Percentiles rank a stretch among this genome's conserved stretches.
phyloP scores from a whole-genome alignment of 2,888 invertebrate genomes.

The Bhutanitis thaidina region DNA sequence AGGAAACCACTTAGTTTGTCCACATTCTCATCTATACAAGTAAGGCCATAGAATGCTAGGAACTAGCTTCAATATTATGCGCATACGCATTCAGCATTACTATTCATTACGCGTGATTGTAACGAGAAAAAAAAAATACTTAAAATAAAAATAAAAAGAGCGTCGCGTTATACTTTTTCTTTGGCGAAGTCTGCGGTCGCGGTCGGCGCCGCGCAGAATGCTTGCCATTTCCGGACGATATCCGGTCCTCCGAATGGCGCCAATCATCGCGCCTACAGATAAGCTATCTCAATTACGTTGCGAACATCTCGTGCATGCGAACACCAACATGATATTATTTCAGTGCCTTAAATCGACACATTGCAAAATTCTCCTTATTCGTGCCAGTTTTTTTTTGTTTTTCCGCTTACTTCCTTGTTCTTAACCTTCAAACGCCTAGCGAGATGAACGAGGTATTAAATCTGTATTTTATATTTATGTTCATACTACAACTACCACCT shows the following conservation, averaged over 20 bases:
- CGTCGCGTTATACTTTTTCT: constrained; percentile 33
- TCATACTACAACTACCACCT: background rate
- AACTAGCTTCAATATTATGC: constrained; percentile 1
- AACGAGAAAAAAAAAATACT: constrained; percentile 23
- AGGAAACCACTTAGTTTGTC: constrained; percentile 12
- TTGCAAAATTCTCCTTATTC: constrained; percentile 32
- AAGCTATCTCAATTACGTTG: constrained; percentile 39
- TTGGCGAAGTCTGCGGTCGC: constrained; percentile 46
- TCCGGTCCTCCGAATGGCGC: constrained; percentile 62
- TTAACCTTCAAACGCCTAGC: constrained; percentile 34
- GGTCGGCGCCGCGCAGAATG: constrained; percentile 70
- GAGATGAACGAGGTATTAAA: background rate
- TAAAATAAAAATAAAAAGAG: constrained; percentile 12
- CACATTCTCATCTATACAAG: background rate
- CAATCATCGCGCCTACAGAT: constrained; percentile 50
- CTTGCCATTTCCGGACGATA: constrained; percentile 76
- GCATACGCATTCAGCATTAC: constrained; percentile 2
- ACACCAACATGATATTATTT: background rate
- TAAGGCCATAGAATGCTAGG: constrained; percentile 1
- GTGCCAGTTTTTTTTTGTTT: constrained; percentile 48
- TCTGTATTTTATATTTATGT: background rate
- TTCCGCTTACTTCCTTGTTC: constrained; percentile 38
- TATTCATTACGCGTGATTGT: constrained; percentile 12
- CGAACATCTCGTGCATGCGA: constrained; percentile 22
- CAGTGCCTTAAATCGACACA: background rate